These are phyloP conservation scores for Tetragonula carbonaria DNA, from an alignment of 2,888 invertebrate genomes.

Conservation along the genomic window DNA sequence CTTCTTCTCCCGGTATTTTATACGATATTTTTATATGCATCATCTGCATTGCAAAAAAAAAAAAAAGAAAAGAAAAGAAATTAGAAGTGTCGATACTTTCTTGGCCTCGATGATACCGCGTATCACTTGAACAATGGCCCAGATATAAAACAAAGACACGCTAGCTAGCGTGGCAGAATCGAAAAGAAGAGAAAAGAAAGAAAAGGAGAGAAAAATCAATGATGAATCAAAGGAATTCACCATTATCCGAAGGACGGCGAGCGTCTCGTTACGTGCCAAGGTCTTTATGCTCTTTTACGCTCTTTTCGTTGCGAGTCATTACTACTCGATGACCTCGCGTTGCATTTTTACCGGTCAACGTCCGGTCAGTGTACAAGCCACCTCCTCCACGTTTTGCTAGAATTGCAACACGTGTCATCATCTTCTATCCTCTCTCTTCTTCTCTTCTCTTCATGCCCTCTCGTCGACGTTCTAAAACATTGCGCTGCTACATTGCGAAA, in stretches of 20 bases:
- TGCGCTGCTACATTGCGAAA: too few relatives aligned
- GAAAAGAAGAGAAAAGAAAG: not conserved
- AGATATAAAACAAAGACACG: not conserved
- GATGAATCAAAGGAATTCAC: not conserved
- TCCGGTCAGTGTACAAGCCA: conserved; percentile 66
- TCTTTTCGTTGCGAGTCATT: conserved; percentile 14
- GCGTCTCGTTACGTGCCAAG: conserved; percentile 49
- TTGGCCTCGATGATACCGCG: too few relatives aligned
- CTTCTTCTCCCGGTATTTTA: too few relatives aligned
- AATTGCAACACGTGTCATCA: conserved; percentile 38
- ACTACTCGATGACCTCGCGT: conserved; percentile 28
- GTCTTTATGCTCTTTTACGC: conserved; percentile 10
- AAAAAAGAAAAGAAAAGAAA: too few relatives aligned
- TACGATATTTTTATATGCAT: too few relatives aligned
- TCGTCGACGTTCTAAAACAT: too few relatives aligned
- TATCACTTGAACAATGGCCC: too few relatives aligned
- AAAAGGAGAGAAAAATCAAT: not conserved
- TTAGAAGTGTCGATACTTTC: too few relatives aligned
- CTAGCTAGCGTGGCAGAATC: not conserved
- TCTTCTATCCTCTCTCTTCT: not conserved
- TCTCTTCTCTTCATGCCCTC: not conserved
- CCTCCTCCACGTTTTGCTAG: conserved; percentile 40
- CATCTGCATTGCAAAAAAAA: too few relatives aligned
- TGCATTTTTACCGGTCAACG: conserved; percentile 75
- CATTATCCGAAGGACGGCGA: conserved; percentile 46